These are phyloP conservation scores for Chaetophractus vellerosus DNA, from an alignment of 2,797 vertebrate species.

Conservation along the genomic window DNA sequence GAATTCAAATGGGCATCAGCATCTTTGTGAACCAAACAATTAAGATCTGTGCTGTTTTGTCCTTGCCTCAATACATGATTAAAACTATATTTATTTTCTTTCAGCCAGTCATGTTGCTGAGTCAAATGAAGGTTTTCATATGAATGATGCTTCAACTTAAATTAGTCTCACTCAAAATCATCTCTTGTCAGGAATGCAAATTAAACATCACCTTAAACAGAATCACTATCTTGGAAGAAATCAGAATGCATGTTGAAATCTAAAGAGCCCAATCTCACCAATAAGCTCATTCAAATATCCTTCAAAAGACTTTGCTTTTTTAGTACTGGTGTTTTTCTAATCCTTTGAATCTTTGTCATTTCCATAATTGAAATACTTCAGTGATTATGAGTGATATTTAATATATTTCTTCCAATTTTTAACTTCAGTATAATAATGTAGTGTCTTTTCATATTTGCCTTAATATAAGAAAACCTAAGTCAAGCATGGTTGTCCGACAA, in stretches of 20 bases:
- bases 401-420: neutral
- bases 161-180: conserved; percentile 54
- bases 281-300: neutral
- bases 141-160: conserved; percentile 56
- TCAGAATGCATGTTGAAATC: neutral
- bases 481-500: neutral
- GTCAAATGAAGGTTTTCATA: conserved; percentile 55
- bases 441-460: neutral
- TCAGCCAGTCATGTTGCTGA: conserved; percentile 69
- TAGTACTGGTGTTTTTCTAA: neutral
- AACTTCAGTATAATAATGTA: neutral
- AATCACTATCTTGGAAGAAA: neutral
- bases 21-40: conserved; percentile 72
- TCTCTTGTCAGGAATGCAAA: conserved; percentile 45
- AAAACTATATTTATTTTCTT: conserved; percentile 67
- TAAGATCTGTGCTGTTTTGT: conserved; percentile 61
- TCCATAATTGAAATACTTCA: neutral
- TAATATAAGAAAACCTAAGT: neutral
- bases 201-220: conserved; percentile 24
- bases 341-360: neutral
- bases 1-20: conserved; percentile 36
- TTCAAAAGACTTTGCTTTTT: neutral
- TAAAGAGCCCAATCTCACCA: neutral
- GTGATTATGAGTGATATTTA: neutral
- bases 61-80: conserved; percentile 72